phyloP scores from a whole-genome alignment of 64 coral and sea anemone species.

The Dendronephthya gigantea region DNA sequence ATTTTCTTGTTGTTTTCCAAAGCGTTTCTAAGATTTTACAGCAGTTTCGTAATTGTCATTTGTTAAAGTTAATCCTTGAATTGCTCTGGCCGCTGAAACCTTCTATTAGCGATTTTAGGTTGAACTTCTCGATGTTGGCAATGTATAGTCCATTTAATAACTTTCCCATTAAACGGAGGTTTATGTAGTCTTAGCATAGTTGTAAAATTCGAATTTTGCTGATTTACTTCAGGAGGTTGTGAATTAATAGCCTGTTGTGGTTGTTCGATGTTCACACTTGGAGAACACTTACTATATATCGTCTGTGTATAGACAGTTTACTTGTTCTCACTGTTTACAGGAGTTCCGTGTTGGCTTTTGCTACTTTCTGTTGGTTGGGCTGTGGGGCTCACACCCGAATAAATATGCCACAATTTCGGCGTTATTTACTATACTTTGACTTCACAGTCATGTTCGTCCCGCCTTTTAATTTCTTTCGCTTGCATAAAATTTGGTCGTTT shows the following conservation, averaged over 20 bases:
- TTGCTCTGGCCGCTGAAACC: not conserved
- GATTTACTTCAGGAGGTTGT: not conserved
- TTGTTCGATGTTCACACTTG: not conserved
- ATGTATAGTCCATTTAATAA: conserved; percentile 25
- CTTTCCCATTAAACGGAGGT: conserved; percentile 19
- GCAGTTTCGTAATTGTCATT: not conserved
- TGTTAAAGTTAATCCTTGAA: not conserved
- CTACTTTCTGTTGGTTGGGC: not conserved
- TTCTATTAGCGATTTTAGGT: conserved; percentile 33
- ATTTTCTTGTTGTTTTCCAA: conserved; percentile 14
- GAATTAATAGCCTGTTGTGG: not conserved
- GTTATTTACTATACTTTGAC: not conserved
- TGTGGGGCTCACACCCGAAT: no score
- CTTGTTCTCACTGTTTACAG: not conserved
- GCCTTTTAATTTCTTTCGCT: not conserved
- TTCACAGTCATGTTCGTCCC: no score
- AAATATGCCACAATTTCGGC: no score
- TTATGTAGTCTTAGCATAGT: conserved; percentile 32
- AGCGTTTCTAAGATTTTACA: not conserved
- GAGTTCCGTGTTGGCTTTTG: not conserved
- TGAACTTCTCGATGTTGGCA: conserved; percentile 29
- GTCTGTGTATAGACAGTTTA: not conserved
- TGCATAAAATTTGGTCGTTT: not conserved
- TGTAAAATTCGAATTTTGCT: not conserved
- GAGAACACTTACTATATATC: not conserved